Evolutionary conservation across 2,797 vertebrate species (phyloP), one percentile per base, ranked within the genome.

Genomic region (Fistularia tabacaria): DNA sequence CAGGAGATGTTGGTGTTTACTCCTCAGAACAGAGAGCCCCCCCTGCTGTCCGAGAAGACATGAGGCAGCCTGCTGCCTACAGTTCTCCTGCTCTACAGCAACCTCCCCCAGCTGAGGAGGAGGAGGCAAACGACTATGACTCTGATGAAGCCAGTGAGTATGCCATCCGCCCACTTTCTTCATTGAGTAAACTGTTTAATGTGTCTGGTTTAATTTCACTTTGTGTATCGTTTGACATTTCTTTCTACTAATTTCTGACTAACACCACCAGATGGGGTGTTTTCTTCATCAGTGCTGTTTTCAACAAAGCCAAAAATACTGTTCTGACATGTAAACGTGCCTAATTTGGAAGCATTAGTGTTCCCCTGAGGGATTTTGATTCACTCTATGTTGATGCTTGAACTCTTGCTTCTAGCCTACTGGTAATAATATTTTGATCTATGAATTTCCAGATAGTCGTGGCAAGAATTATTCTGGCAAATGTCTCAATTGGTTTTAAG

Each of bases 61-160:
- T 89, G 59, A 90, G 90, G 63, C 91, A 93, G 55, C 78, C 69
- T 0, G 70, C 76, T 1, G 75, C 85, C 13, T 91, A 91, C 46
- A 52, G 41, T 14, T 84, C 90, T 59, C 84, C 87, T 0, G 69
- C 78, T 0, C 71, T 90, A 1, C 61, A 85, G 14, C 87, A 88
- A 0, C 38, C 80, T 8, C 83, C 88, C 0, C 79, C 85, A 0
- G 82, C 86, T 49, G 93, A 93, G 12, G 93, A 97, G 1, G 94
- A 97, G 9, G 94, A 95, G 0, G 90, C 91, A 77, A 96, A 98
- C 66, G 95, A 94, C 90, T 98, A 97, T 0, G 96, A 99, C 73
- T 99, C 96, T 0, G 96, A 99, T 60, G 96, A 98, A 93, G 91
- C 94, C 77, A 98, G 96, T 98, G 87, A 79, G 87, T 85, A 43